A percentile compares a stretch with the other conserved stretches of the same genome.
Evolutionary conservation across 2,797 vertebrate genomes (phyloP).

Genomic region (Myotis planiceps): DNA sequence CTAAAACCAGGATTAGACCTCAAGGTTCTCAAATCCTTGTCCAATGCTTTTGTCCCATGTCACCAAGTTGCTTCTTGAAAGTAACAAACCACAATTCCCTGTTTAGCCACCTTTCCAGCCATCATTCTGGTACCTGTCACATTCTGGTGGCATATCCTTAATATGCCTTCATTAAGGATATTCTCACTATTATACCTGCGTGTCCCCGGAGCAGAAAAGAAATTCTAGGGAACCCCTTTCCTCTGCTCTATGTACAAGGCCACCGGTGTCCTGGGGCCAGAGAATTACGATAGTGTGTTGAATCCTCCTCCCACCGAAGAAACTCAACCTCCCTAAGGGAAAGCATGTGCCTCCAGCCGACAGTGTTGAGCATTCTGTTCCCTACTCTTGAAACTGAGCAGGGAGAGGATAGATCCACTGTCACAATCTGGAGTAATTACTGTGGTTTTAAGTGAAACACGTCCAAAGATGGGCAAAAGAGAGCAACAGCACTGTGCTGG

Average conservation of each 20-base stretch:
- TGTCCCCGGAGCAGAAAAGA: background rate
- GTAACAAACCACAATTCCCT: constrained; percentile 1
- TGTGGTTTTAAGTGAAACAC: background rate
- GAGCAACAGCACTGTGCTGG: background rate
- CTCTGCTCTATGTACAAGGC: background rate
- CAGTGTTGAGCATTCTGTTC: background rate
- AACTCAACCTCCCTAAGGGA: background rate
- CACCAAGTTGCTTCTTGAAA: constrained; percentile 32
- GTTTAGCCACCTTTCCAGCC: background rate
- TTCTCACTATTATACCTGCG: background rate
- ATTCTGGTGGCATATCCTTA: too few species aligned
- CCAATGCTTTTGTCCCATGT: background rate
- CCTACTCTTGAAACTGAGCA: background rate
- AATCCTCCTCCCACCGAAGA: background rate
- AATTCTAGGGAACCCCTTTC: background rate
- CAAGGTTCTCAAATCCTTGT: background rate
- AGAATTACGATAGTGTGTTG: background rate
- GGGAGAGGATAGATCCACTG: background rate
- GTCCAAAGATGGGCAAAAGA: background rate
- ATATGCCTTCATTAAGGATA: background rate
- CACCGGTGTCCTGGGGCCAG: background rate
- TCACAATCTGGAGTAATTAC: background rate
- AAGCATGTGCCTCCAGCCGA: background rate
- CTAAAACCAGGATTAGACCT: background rate
- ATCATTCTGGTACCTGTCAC: background rate